phyloP scores from a whole-genome alignment of 2,113 vertebrate species.

The Cygnus buccinator region DNA sequence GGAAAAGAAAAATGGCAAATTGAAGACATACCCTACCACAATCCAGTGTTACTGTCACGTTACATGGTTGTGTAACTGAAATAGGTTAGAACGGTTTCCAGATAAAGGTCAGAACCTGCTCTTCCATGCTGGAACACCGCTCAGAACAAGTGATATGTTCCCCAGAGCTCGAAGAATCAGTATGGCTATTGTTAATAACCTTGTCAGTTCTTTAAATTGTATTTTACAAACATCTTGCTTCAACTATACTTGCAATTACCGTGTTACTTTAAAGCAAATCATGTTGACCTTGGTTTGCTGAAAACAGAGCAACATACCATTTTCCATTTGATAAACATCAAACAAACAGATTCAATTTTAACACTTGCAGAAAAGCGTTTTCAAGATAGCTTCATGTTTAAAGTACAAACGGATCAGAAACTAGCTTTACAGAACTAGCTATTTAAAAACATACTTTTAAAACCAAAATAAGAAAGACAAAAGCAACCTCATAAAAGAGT shows the following conservation, averaged over 20 bases:
- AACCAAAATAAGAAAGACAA: neutral
- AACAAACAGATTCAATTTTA: neutral
- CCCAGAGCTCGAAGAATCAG: slow-evolving; percentile 7
- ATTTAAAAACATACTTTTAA: neutral
- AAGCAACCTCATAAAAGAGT: neutral
- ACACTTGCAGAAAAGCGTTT: slow-evolving; percentile 18
- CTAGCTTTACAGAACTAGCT: neutral
- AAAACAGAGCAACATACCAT: neutral
- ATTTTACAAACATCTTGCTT: slow-evolving; percentile 58
- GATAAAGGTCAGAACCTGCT: slow-evolving; percentile 63
- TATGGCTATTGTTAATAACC: slow-evolving; percentile 61
- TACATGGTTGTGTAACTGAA: neutral
- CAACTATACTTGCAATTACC: slow-evolving; percentile 46
- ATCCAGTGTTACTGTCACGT: neutral
- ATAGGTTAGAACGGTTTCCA: slow-evolving; percentile 35
- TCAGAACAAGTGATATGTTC: slow-evolving; percentile 14
- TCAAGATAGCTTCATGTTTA: neutral
- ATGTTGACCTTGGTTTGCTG: slow-evolving; percentile 37
- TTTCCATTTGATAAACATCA: slow-evolving; percentile 39
- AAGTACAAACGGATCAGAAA: neutral
- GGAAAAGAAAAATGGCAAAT: neutral
- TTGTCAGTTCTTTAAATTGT: slow-evolving; percentile 40
- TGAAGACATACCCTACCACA: neutral
- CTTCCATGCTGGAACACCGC: neutral
- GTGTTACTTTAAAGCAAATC: slow-evolving; percentile 28